phyloP scores from a whole-genome alignment of 2,888 invertebrate species.

The Athetis lepigone region DNA sequence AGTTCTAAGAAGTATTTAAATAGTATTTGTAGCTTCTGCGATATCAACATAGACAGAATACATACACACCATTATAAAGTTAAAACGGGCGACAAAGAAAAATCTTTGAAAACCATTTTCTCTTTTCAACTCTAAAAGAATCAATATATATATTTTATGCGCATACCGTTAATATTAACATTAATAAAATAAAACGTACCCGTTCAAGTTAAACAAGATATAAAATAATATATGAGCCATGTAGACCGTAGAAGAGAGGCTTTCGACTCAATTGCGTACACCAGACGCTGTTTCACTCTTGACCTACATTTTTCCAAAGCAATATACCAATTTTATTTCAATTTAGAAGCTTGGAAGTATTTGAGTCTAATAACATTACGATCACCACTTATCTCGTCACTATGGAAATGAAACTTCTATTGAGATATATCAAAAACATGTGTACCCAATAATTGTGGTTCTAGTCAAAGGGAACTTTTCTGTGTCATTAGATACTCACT shows the following conservation, averaged over 20 bases:
- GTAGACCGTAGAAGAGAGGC: neutral
- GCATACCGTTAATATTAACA: too few relatives aligned
- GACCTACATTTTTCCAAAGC: conserved; percentile 17
- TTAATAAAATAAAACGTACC: too few relatives aligned
- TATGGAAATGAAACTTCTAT: neutral
- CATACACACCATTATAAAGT: too few relatives aligned
- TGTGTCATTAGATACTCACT: too few relatives aligned
- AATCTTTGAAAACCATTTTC: neutral
- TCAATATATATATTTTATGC: too few relatives aligned
- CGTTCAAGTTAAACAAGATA: neutral
- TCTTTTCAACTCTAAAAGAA: neutral
- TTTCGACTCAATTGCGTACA: conserved; percentile 7
- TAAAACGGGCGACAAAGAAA: too few relatives aligned
- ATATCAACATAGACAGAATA: too few relatives aligned
- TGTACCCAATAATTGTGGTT: neutral
- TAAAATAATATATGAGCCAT: neutral
- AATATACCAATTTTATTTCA: conserved; percentile 5
- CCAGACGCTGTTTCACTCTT: conserved; percentile 13
- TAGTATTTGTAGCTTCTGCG: too few relatives aligned
- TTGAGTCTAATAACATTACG: neutral
- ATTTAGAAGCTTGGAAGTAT: neutral
- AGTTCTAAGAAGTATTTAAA: too few relatives aligned
- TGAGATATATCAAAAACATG: neutral
- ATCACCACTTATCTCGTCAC: neutral
- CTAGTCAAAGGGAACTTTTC: too few relatives aligned